Evolutionary conservation across 1,140 invertebrate genomes (phyloP), one percentile per base, ranked within the genome.

Genomic region (Atta colombica): DNA sequence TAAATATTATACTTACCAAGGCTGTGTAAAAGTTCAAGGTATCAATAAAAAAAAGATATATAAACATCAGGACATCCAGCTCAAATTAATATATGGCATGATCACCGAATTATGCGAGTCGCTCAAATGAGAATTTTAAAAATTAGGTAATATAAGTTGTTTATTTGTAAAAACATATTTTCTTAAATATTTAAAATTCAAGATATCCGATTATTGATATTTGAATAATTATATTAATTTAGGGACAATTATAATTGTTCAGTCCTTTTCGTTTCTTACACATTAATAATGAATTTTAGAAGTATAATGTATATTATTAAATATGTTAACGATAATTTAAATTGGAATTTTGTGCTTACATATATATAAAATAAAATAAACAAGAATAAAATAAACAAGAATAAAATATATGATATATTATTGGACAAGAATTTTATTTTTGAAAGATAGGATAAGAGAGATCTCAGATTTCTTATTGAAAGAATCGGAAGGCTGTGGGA

Each of bases 21-120:
- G 49, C 18, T 65, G 55, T 8, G 35, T 45, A 81, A 87, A 75
- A 89, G 80, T 89, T 92, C 87, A 92, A 92, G 91, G 89, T 80
- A 28, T 68, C 6, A 65, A 25, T 0, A 75, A 75, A 84, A 84
- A 75, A 74, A 49, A 25, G 25, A 25, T 25, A 45, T 60, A 78
- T 55, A n/a, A 18, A 72, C 53, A 39, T 16, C 8, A 53, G 8
- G 16, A 68, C 16, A 10, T 10, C 16, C 16, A 14, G 35, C 16
- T 21, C 14, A 10, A 49, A 49, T 2, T 5, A 18, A 53, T 58
- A 68, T 68, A 53, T 7, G 3, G 8, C 4, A 65, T 66, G 18
- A 68, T 68, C 12, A 3, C 12, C 31, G 10, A 78, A 74, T 35
- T 28, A 53, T 16, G 16, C 21, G 45, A 63, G 35, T 77, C 5